Base-by-base conservation (phyloP, 1,140 invertebrate species). In the Bombus haemorrhoidalis region DNA sequence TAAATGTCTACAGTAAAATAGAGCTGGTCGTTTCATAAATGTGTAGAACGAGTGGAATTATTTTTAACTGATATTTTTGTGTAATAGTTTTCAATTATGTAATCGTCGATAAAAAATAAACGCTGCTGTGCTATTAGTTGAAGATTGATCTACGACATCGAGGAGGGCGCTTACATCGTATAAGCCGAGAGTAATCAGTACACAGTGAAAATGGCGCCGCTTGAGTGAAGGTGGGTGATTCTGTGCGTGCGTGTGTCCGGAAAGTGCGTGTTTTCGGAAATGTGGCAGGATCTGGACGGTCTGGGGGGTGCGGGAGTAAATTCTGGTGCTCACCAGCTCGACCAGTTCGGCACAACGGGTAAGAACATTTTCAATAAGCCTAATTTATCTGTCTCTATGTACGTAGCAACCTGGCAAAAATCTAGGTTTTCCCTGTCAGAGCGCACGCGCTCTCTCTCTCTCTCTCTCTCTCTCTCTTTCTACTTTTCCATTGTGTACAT, bases 251-350 rank as follows among this genome's bases (percentile, higher is more conserved):
- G 92, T 92, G 89, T 82, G 83, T 74, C 80, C 81, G 87, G 88
- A 91, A 91, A 92, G 90, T 90, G 89, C 86, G 85, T 91, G 81
- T 89, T 91, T 81, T 90, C 85, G 91, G 93, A 93, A 69, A 95
- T 95, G 95, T 95, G 94, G 95, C 94, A 95, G 87, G 94, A 95
- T 87, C 86, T 94, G 82, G 93, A 94, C 88, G 91, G 92, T 88
- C 87, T 93, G 79, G 92, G 89, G 59, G 91, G 92, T 78, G 91
- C 93, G 83, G 91, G 91, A 87, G 92, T 95, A 77, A 94, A 92
- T 87, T 91, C 94, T 82, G 91, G 91, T 85, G 89, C 79, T 83
- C 94, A 95, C 85, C 94, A 94, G 87, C 92, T 93, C 87, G 94
- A 95, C 81, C 94, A 95, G 85, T 95, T 95, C 83, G 89, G 91